Percentiles rank a stretch among this genome's conserved stretches.
These are phyloP conservation scores for Thalassoma bifasciatum DNA, from an alignment of 2,113 vertebrate genomes.

Conservation along the genomic window DNA sequence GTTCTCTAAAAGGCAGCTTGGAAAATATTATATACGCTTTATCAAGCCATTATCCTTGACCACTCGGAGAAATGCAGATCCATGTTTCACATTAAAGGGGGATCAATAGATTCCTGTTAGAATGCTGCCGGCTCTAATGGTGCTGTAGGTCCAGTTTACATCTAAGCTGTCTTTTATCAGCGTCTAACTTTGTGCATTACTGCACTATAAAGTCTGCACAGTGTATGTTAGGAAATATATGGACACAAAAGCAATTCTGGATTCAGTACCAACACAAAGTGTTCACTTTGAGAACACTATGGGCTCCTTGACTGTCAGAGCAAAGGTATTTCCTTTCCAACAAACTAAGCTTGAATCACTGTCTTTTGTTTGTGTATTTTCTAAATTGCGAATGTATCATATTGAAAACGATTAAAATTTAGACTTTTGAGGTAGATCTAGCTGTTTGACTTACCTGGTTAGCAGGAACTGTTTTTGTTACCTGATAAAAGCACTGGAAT, in stretches of 20 bases:
- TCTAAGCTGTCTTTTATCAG: not conserved
- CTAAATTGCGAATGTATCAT: too few species aligned
- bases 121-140: conserved; percentile 37
- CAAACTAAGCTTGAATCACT: too few species aligned
- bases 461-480: conserved; percentile 24
- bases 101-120: conserved; percentile 49
- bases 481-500: conserved; percentile 16
- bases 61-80: conserved; percentile 46
- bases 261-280: not conserved
- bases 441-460: conserved; percentile 12
- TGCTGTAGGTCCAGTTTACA: conserved; percentile 32
- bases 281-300: conserved; percentile 7
- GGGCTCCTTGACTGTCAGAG: conserved; percentile 9
- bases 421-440: conserved; percentile 20
- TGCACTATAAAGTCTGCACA: not conserved
- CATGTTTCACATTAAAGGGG: conserved; percentile 64
- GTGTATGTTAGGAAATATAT: not conserved
- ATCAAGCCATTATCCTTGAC: conserved; percentile 66
- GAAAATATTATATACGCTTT: conserved; percentile 66
- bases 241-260: not conserved
- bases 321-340: not conserved
- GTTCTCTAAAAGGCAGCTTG: conserved; percentile 32
- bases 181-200: not conserved
- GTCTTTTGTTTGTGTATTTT: too few species aligned
- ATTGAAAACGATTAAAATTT: too few species aligned